A percentile compares a stretch with the other conserved stretches of the same genome.
Evolutionary conservation across 2,888 invertebrate species (phyloP).

Genomic region (Mellilla xanthometata): DNA sequence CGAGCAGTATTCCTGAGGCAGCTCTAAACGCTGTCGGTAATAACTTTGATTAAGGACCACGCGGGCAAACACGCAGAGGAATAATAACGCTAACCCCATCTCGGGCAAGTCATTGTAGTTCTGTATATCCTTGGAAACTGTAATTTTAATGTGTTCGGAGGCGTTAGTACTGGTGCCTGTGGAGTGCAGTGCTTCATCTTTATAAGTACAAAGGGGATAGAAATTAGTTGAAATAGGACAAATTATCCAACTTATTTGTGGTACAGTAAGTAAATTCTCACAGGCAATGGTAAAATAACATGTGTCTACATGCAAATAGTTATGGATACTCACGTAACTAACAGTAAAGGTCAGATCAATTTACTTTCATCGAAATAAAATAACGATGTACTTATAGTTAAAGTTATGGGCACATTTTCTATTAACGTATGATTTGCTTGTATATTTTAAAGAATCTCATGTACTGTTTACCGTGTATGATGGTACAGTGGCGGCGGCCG

Average conservation of each 20-base stretch:
- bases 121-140: constrained; percentile 72
- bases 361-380: too few relatives aligned
- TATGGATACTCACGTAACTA: too few relatives aligned
- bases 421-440: too few relatives aligned
- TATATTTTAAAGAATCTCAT: too few relatives aligned
- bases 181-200: constrained; percentile 4
- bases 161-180: constrained; percentile 49
- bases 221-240: too few relatives aligned
- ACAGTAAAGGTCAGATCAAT: too few relatives aligned
- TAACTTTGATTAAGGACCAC: constrained; percentile 74
- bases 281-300: too few relatives aligned
- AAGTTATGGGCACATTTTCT: too few relatives aligned
- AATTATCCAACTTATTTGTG: too few relatives aligned
- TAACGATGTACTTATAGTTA: too few relatives aligned
- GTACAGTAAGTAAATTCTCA: too few relatives aligned
- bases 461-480: not conserved
- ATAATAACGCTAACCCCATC: constrained; percentile 73
- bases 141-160: constrained; percentile 78
- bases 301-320: too few relatives aligned
- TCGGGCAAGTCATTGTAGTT: constrained; percentile 66
- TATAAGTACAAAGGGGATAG: not conserved
- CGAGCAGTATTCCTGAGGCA: constrained; percentile 48
- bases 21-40: constrained; percentile 58
- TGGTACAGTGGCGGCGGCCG: constrained; percentile 49
- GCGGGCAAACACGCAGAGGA: constrained; percentile 66